Evolutionary conservation across 2,797 vertebrate genomes (phyloP), one percentile per base, ranked within the genome.

Genomic region (Molothrus aeneus): DNA sequence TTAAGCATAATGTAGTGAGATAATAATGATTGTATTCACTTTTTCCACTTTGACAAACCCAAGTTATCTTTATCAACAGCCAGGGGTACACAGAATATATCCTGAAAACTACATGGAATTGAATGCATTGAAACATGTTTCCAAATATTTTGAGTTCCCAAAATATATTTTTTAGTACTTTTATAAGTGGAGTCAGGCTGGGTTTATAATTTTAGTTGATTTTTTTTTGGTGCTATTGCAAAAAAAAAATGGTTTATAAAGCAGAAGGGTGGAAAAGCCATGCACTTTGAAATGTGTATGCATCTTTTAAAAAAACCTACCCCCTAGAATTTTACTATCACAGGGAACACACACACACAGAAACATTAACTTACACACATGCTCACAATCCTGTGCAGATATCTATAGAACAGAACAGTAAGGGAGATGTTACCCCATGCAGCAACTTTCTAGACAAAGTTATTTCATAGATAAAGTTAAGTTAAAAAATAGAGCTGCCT

Each of bases 231-330:
- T 38, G n/a, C 1, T 63, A 16, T 11, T 51, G 11, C 2, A 57
- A 65, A 73, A 25, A 17, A n/a, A 5, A 0, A 0, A 3, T 25
- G 6, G 16, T 47, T 80, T 34, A 18, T 25, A 29, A 86, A 78
- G 6, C 4, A 38, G 12, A 60, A 48, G 2, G 4, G 6, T 20
- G 40, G 42, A 53, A 79, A 77, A 82, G 17, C 1, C 0, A 43
- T 3, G 1, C 2, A 11, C 1, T 42, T 11, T 57, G 45, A 56
- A 79, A 69, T n/a, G 15, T 10, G 17, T 18, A 28, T 22, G 2
- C 0, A 26, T 6, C 5, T 73, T 84, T 74, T 54, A 68, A 50
- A 57, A 65, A 86, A 71, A 50, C 0, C 1, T 64, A 19, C 6
- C 1, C 4, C 70, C 12, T 57, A 16, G 32, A 91, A 89, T 72